Evolutionary conservation across 2,888 invertebrate species (phyloP), one percentile per base, ranked within the genome.

Genomic region (Drosophila picticornis): DNA sequence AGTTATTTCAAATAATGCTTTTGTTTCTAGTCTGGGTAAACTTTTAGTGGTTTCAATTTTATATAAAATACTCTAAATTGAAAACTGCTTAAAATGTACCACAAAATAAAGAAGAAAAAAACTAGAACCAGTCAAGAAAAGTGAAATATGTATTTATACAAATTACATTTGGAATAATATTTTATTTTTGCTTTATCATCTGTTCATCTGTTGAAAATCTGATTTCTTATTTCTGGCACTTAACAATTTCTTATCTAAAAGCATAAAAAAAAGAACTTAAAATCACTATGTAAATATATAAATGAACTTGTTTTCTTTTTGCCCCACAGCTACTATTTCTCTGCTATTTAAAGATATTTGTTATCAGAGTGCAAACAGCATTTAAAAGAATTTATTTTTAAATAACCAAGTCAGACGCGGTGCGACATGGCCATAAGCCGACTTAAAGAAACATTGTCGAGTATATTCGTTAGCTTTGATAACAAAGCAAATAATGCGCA

Each of bases 351-450:
- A 78, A 67, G 53, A 78, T n/a, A 51, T 46, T 59, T 57, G 13
- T 46, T 80, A 79, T 79, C 78, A 31, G 13, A 50, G 40, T 31
- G 51, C 51, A 80, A 76, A 73, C 40, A 73, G 29, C 53, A 80
- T 70, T 76, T 58, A 62, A 79, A 80, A 76, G 70, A 66, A 55
- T 70, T 63, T 67, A 58, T 64, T 79, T 72, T 70, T 67, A 75
- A 73, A 66, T 61, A 73, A 58, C 46, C 29, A 29, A 59, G 9
- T 43, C 27, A 57, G 48, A 48, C 22, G 50, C 25, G 55, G 53
- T 31, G 40, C 40, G 38, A 43, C 61, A 52, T 64, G 53, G 46
- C 22, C 31, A 38, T 40, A 56, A 57, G 36, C 55, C 31, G 46
- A 43, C 56, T 51, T 31, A 7, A 48, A 58, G 48, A 61, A 50